phyloP scores from a whole-genome alignment of 1,140 invertebrate genomes.

The Meloidogyne chitwoodi region DNA sequence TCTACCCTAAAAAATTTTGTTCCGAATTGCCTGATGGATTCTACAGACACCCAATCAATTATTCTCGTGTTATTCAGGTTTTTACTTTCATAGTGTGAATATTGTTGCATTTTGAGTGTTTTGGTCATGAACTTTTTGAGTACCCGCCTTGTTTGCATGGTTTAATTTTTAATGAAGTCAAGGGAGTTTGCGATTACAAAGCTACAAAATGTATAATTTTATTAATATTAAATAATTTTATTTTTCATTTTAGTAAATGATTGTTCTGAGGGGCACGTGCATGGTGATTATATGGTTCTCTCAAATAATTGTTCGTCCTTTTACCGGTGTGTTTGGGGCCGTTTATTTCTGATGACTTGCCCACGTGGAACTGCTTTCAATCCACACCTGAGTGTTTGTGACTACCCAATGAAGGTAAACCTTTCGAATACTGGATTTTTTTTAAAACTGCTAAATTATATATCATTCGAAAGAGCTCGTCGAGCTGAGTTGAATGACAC shows the following conservation, averaged over 20 bases:
- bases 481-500: no score
- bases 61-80: slow-evolving; percentile 9
- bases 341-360: slow-evolving; percentile 14
- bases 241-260: background rate
- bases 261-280: background rate
- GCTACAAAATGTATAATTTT: background rate
- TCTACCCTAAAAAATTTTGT: background rate
- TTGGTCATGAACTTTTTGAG: background rate
- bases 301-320: slow-evolving; percentile 2
- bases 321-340: slow-evolving; percentile 24
- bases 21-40: slow-evolving; percentile 10
- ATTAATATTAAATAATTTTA: background rate
- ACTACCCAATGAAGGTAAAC: no score
- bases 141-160: slow-evolving; percentile 4
- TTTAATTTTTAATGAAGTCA: background rate
- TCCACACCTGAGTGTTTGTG: slow-evolving; percentile 14
- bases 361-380: slow-evolving; percentile 26
- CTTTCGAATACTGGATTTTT: no score
- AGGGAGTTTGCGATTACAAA: background rate
- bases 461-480: no score
- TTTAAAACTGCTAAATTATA: no score
- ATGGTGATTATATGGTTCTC: slow-evolving; percentile 13
- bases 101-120: background rate
- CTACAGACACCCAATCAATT: background rate
- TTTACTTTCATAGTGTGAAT: background rate